These are phyloP conservation scores for Akabosia matsudoensis DNA, from an alignment of 1,140 invertebrate genomes.

Conservation along the genomic window DNA sequence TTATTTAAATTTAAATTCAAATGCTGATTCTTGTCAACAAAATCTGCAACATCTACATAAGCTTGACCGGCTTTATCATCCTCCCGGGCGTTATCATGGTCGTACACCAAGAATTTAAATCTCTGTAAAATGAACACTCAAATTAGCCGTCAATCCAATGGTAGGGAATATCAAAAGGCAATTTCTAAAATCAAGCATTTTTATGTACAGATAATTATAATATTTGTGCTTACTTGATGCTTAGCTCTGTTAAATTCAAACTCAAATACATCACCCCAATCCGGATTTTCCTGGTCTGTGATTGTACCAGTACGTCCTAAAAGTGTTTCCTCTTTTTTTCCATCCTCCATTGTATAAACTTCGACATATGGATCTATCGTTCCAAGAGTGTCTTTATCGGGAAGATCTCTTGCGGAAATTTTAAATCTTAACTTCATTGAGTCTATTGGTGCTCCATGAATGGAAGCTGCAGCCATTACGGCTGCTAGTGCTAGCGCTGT, in stretches of 20 bases:
- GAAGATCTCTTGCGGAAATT: constrained; percentile 29
- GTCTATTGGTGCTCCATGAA: constrained; percentile 32
- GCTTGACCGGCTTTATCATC: constrained; percentile 42
- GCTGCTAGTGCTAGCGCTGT: neutral
- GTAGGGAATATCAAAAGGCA: neutral
- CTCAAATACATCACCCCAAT: constrained; percentile 43
- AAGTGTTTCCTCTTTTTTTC: constrained; percentile 25
- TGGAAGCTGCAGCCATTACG: constrained; percentile 5
- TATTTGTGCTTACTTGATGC: constrained; percentile 28
- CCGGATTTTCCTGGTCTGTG: constrained; percentile 32
- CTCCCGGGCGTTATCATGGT: constrained; percentile 41
- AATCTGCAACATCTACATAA: constrained; percentile 41
- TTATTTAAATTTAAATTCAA: constrained; percentile 35
- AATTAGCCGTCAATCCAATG: neutral
- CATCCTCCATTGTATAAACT: constrained; percentile 33
- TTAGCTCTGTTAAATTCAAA: constrained; percentile 41
- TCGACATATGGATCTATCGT: constrained; percentile 37
- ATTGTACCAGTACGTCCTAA: constrained; percentile 35
- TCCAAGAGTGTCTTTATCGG: constrained; percentile 40
- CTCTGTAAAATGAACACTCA: constrained; percentile 11
- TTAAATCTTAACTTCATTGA: constrained; percentile 25
- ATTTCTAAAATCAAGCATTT: neutral
- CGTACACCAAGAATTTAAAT: constrained; percentile 36
- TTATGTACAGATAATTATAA: neutral
- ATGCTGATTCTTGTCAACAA: constrained; percentile 40